Percentiles rank a stretch among this genome's conserved stretches.
phyloP scores from a whole-genome alignment of 2,888 invertebrate species.

The Andrena bucephala region DNA sequence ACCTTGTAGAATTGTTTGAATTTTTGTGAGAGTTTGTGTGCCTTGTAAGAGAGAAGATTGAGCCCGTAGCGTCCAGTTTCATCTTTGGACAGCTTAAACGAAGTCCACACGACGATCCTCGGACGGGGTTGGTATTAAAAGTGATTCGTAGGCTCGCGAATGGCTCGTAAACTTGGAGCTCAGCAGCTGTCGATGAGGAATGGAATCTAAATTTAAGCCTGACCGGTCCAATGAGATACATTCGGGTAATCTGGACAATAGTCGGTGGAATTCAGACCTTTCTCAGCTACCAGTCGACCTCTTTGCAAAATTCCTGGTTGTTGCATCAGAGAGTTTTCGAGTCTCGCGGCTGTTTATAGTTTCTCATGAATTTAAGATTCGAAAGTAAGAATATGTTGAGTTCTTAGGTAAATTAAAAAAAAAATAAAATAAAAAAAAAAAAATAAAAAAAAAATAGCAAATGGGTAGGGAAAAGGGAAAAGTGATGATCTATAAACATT shows the following conservation, averaged over 20 bases:
- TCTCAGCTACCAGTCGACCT: neutral
- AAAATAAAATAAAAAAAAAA: too few relatives aligned
- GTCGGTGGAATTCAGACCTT: conserved; percentile 33
- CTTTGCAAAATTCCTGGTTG: neutral
- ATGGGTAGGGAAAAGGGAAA: too few relatives aligned
- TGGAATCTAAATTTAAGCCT: conserved; percentile 81
- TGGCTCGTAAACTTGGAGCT: conserved; percentile 80
- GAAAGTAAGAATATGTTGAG: too few relatives aligned
- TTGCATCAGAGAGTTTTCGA: too few relatives aligned
- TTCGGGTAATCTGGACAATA: conserved; percentile 61
- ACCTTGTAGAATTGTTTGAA: too few relatives aligned
- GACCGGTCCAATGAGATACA: conserved; percentile 42
- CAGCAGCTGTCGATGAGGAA: conserved; percentile 84
- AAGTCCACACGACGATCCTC: conserved; percentile 44
- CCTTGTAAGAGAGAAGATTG: too few relatives aligned
- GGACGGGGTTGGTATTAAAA: conserved; percentile 74
- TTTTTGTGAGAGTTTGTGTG: too few relatives aligned
- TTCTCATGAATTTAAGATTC: too few relatives aligned
- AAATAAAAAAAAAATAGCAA: too few relatives aligned
- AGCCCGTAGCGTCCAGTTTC: neutral
- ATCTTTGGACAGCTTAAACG: conserved; percentile 22
- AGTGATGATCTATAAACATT: too few relatives aligned
- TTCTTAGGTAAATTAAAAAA: too few relatives aligned
- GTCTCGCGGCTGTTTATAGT: too few relatives aligned
- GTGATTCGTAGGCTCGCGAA: conserved; percentile 80